Conservation (phyloP, 2,113 vertebrate species). For the Baryphthengus martii region DNA sequence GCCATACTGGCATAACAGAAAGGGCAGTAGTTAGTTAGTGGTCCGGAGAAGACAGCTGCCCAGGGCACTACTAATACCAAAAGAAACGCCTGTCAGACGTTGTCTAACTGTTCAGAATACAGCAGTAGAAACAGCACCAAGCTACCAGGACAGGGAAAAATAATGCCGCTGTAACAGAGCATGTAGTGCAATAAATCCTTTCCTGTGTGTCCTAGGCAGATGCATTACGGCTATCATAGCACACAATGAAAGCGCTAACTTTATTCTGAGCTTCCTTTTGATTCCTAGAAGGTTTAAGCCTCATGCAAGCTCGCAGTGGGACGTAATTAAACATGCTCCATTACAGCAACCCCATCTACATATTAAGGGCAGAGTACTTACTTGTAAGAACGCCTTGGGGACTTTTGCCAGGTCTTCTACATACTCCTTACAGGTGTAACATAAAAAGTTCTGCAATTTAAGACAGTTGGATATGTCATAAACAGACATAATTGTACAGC, state of each 20-base stretch:
- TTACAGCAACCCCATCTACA: neutral
- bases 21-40: neutral
- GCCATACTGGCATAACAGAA: neutral
- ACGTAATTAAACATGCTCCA: neutral
- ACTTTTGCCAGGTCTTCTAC: conserved; percentile 92
- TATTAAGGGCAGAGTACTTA: conserved; percentile 61
- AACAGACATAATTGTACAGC: neutral
- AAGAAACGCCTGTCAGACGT: neutral
- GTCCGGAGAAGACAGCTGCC: neutral
- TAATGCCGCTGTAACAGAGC: neutral
- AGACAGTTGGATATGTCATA: neutral
- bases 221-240: neutral
- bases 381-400: conserved; percentile 76
- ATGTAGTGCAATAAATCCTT: neutral
- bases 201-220: neutral
- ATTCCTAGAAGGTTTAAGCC: neutral
- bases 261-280: neutral
- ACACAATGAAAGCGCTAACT: neutral
- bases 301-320: neutral
- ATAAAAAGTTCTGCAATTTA: conserved; percentile 86
- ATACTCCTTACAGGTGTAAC: conserved; percentile 92
- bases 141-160: neutral
- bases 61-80: neutral
- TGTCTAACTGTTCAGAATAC: neutral
- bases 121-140: neutral